Base-by-base conservation (phyloP, 1,140 invertebrate genomes). In the Drosophila watanabei region DNA sequence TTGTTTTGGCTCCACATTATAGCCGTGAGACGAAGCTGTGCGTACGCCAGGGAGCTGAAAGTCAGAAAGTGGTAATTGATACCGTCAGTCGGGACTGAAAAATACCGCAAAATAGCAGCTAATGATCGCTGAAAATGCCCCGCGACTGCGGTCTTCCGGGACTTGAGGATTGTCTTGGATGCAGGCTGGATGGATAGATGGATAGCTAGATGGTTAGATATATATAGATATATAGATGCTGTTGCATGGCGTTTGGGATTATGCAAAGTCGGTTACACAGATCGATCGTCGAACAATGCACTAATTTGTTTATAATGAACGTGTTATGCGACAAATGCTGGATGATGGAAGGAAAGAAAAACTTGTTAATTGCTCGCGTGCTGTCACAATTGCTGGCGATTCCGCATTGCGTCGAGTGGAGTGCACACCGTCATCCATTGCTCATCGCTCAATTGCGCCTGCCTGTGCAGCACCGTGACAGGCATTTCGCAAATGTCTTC, bases 221-320 rank as follows among this genome's bases (percentile, higher is more conserved):
- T 54, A 52, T 9, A 48, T 16, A 58, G 33, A 41, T 75, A 30
- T 3, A 57, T 28, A 30, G 13, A 41, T 32, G 63, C 16, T 59
- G 39, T 62, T 68, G 79, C 56, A 58, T 76, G 39, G 49, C 58
- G 48, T 24, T 24, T 43, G 54, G 46, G 64, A 79, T 83, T 83
- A 75, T 82, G 80, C 79, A 82, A 66, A 72, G 61, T 66, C 57
- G 39, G 48, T 78, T 78, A 61, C 75, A 76, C 62, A 61, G 71
- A 70, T 88, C 68, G 77, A 83, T 80, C 60, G 69, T 32, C 28
- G 30, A 43, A 60, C 68, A 69, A 68, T 68, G 68, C 79, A 63
- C 79, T 90, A 91, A 90, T 90, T 90, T 90, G 86, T 90, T 90
- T 90, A 90, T 90, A 90, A 90, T 91, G 87, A 81, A 76, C 63